Evolutionary conservation across 2,797 vertebrate species (phyloP), one percentile per base, ranked within the genome.

Genomic region (Gambusia yucatana): DNA sequence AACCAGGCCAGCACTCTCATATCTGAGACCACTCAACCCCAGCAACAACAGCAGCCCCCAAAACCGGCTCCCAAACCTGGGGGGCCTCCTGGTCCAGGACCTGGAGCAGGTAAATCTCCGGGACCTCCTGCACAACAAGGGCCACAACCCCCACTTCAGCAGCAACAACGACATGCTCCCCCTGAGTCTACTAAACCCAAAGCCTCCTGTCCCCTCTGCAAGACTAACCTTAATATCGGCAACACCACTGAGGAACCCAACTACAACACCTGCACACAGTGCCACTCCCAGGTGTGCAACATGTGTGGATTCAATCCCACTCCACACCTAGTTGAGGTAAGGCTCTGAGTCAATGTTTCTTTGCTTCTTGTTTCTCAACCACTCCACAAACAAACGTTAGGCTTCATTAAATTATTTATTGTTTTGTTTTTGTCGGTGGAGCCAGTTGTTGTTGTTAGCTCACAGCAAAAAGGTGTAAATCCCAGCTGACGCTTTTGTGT

Each of bases 281-380:
- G 98, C 93, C 96, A 90, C 84, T 95, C 96, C 75, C 97, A 97
- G 94, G 98, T 99, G 95, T 99, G 98, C 97, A 99, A 98, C 94
- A 96, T 98, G 95, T 99, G 98, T 84, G 98, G 98, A 92, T 99
- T 99, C 96, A 99, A 99, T 94, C 98, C 98, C n/a, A 97, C 97
- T 0, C 98, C 98, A 82, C 98, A 99, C 84, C 93, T 99, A 78
- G 94, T 97, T 5, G 97, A 99, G 98, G 98, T 99, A 98, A 97
- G 97, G 79, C 16, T 57, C n/a, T 20, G 2, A 67, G 75, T 59
- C 74, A 46, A 81, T 28, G 65, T 43, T 61, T 46, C n/a, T 78
- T 69, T 73, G 33, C 57, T 59, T 61, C 8, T 46, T 73, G 48
- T 41, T 39, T 36, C 75, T 61, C 47, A 72, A 5, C 3, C 10